Evolutionary conservation across 2,113 vertebrate species (phyloP), one percentile per base, ranked within the genome.

Genomic region (Menidia beryllina): DNA sequence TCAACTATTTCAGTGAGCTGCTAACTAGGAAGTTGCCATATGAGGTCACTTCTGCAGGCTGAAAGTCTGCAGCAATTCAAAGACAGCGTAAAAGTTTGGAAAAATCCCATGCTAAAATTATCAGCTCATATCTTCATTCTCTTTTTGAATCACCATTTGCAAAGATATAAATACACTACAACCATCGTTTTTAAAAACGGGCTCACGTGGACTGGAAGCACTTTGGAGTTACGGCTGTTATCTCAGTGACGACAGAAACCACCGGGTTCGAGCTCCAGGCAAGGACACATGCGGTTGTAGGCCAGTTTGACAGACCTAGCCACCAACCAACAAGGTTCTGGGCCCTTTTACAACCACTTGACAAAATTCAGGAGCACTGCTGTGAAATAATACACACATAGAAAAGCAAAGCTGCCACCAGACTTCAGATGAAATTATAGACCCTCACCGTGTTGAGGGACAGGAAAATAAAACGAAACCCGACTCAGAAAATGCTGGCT

Each of bases 281-380:
- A 38, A 70, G 53, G 62, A 43, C 23, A 48, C 50, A 52, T 83
- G 72, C 73, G 58, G 56, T 86, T 84, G 38, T 50, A 24, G 70
- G 86, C 85, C 81, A 88, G 79, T 88, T 55, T 91, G 86, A 87
- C 81, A 85, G 77, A 79, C 62, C 23, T 72, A 86, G 86, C 85
- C 86, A 84, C 75, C 74, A 64, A 63, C 66, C 10, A 58, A 86
- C 82, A 77, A 72, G 63, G 81, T 72, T 81, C 73, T 51, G 47
- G 82, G 75, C 65, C 60, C 63, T 69, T 60, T 78, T 75, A 66
- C 61, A 69, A 58, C 58, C 72, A 67, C 76, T 81, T 49, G 71
- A 81, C 71, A 82, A 55, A 34, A 80, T 52, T 43, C 66, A 17
- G 19, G 24, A 1, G 63, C 55, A 20, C 63, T 79, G 75, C 63